phyloP scores from a whole-genome alignment of 2,888 invertebrate species.

The Colostygia pectinataria region DNA sequence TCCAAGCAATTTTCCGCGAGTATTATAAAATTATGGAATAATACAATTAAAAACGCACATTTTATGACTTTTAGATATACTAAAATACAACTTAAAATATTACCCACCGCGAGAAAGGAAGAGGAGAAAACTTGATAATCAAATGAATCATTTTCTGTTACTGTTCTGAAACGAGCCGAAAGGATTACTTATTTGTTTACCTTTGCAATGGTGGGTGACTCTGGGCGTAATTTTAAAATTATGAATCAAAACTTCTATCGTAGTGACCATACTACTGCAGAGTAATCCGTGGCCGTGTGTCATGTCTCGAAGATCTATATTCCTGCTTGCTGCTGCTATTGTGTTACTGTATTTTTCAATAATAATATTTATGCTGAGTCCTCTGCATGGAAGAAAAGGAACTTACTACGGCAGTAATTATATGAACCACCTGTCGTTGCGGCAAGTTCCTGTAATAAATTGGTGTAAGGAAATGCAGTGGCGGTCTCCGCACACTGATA shows the following conservation, averaged over 20 bases:
- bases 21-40: too few relatives aligned
- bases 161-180: not conserved
- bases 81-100: too few relatives aligned
- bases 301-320: constrained; percentile 69
- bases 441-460: constrained; percentile 56
- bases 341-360: constrained; percentile 69
- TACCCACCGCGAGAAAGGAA: too few relatives aligned
- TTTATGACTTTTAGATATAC: too few relatives aligned
- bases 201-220: not conserved
- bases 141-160: too few relatives aligned
- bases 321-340: constrained; percentile 61
- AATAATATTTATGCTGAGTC: constrained; percentile 69
- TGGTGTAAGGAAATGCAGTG: constrained; percentile 82
- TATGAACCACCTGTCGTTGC: constrained; percentile 56
- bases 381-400: constrained; percentile 56
- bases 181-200: constrained; percentile 4
- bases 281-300: constrained; percentile 15
- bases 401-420: constrained; percentile 54
- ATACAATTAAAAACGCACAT: too few relatives aligned
- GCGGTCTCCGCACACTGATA: constrained; percentile 69
- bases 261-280: not conserved
- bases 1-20: too few relatives aligned
- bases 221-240: constrained; percentile 9
- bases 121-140: too few relatives aligned
- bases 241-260: constrained; percentile 28